Base-by-base conservation (phyloP, 2,797 vertebrate species). In the Cetoscarus ocellatus region DNA sequence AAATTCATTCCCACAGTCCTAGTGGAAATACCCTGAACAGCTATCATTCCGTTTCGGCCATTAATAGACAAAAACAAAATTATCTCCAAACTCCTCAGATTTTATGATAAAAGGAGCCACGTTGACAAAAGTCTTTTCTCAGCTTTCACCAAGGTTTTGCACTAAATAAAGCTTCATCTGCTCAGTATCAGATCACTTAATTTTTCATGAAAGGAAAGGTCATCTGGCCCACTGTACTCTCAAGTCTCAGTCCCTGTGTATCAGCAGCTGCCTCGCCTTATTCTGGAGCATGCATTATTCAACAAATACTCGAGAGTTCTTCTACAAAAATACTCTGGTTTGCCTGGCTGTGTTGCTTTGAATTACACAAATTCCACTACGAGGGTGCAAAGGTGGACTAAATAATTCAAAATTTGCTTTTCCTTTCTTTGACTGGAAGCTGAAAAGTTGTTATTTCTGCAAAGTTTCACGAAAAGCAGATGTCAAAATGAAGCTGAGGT, bases 171-270 rank as follows among this genome's bases (percentile, higher is more conserved):
- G 87, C 76, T 70, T 90, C 88, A 90, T 93, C 86, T 90, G 80
- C 91, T 93, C 91, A 91, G 89, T 93, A 91, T 93, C 92, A 86
- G 80, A 58, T 17, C 69, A 52, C 76, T 95, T 84, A 85, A 93
- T 93, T 86, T 94, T 95, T 94, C 85, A 95, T 94, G 92, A 93
- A 91, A 90, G 87, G 67, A 86, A 91, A 91, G 92, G 93, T 94
- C 88, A 92, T 85, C 49, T 65, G 86, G 92, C 86, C 85, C 85
- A 83, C 79, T 90, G 89, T 93, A 94, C 94, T 94, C 92, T 93
- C 86, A 79, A 86, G 83, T 86, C 86, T 84, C 83, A 79, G 88
- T 79, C 83, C 74, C 69, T 79, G 76, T 87, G 84, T 92, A 88
- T 92, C 89, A 79, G 85, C 61, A 79, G 85, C 88, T 88, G 88